Base-by-base conservation (phyloP, 2,888 invertebrate genomes). In the Brachypterus glaber region DNA sequence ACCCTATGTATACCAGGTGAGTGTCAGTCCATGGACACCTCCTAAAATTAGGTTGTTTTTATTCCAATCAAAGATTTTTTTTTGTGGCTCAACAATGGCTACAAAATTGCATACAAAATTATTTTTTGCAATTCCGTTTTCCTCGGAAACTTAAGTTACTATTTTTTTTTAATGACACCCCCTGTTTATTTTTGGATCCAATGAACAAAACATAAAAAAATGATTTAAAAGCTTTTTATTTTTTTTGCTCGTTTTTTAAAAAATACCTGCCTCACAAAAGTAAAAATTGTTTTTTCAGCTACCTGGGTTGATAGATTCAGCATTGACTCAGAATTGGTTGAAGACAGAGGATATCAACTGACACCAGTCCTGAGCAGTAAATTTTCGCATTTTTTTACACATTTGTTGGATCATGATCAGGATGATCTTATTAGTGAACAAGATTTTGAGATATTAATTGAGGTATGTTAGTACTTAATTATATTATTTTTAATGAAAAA, bases 291-390 rank as follows among this genome's bases (percentile, higher is more conserved):
- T 33, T 31, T 55, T 57, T 35, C 34, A 82, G 82, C 82, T 14
- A 82, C 82, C 36, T 82, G 80, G 79, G 81, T 82, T 41, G 81
- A 80, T 62, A 70, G 82, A 35, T 80, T 76, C 57, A 79, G 79
- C 59, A 76, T 77, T 52, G 79, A 80, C 53, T 68, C 76, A 45
- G 60, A 62, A 43, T 50, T 53, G 33, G 70, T 71, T 46, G 63
- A 72, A 17, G 73, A 73, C 32, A 64, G 73, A 47, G 68, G 70
- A 38, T 73, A 72, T 40, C 71, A 70, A 47, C 66, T 81, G 44
- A 76, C 78, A 46, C 60, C 71, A 30, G 74, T 77, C 32, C 82
- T 82, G 58, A 71, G 69, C 41, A 78, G 78, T 62, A 83, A 82
- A 62, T 69, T 82, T 64, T 71, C 76, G 1, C 74, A 82, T 49